Conservation (phyloP, 2,113 vertebrate species). For the Cochlearius cochlearius region DNA sequence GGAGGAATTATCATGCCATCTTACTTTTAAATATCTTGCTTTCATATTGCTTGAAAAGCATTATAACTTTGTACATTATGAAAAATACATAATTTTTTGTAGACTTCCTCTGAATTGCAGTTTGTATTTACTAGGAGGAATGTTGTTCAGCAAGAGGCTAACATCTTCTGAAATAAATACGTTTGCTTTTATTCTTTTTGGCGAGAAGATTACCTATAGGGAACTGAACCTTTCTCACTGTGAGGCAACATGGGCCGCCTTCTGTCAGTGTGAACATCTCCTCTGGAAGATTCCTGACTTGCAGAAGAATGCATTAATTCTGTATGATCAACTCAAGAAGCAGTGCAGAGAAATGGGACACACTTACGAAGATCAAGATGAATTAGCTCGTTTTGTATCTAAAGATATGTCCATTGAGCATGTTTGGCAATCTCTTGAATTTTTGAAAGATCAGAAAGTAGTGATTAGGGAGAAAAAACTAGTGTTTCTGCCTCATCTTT, state of each 20-base stretch:
- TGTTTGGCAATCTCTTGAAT: constrained; percentile 74
- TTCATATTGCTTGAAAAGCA: neutral
- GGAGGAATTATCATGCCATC: neutral
- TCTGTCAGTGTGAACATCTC: constrained; percentile 69
- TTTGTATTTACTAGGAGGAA: neutral
- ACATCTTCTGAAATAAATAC: neutral
- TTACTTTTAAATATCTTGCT: neutral
- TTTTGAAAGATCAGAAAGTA: constrained; percentile 72
- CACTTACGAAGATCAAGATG: constrained; percentile 69
- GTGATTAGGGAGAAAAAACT: constrained; percentile 62
- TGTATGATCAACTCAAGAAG: constrained; percentile 75
- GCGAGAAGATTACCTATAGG: constrained; percentile 70
- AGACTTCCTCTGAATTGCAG: neutral
- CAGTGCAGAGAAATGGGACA: constrained; percentile 72
- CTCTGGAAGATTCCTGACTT: constrained; percentile 64
- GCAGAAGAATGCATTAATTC: constrained; percentile 74
- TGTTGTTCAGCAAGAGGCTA: neutral
- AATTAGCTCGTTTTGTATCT: constrained; percentile 41
- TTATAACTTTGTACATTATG: neutral
- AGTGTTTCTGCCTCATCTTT: constrained; percentile 71
- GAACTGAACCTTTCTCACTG: constrained; percentile 73
- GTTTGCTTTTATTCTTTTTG: constrained; percentile 26
- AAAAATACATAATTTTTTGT: neutral
- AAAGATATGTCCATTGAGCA: constrained; percentile 29
- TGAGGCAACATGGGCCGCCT: constrained; percentile 73